Base-by-base conservation (phyloP, 2,797 vertebrate genomes). In the Avahi laniger region DNA sequence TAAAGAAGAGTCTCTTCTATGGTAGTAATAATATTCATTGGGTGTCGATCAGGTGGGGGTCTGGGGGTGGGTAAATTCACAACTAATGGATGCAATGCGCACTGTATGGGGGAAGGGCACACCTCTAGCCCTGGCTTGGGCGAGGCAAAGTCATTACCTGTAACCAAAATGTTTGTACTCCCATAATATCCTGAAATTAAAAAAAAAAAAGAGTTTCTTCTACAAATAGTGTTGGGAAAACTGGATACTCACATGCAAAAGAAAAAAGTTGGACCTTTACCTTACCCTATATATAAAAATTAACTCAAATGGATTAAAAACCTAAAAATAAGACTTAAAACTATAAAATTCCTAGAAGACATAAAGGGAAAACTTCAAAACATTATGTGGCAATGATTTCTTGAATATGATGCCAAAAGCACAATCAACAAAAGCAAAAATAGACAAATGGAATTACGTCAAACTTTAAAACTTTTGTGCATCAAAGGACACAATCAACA, bases 371-470 rank as follows among this genome's bases (percentile, higher is more conserved):
- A 70, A 10, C 15, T 33, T 57, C 48, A 52, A 22, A 48, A 54
- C 22, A 90, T 4, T 69, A 48, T 4, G 6, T 93, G 26, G 18
- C 33, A 59, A 38, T 59, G 24, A 79, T 86, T 76, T 48, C n/a
- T 84, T 78, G 9, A 72, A 48, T 67, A 52, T 72, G n/a, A 70
- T 70, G 18, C 2, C 50, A 46, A 73, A 80, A 52, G 12, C 9
- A 94, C 7, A 63, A 46, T 15, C 38, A 70, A 76, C 48, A 79
- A 91, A 52, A 63, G 6, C 24, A 57, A 81, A 70, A 72, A 72
- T 28, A 38, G 11, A 35, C 30, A 81, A 73, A 24, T 18, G 2
- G 5, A 1, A 61, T 35, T 67, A 35, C 1, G 35, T 14, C 20
- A 43, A 54, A 83, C 13, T 83, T 89, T 46, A 11, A 38, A 70